These are phyloP conservation scores for Cebidichthys violaceus DNA, from an alignment of 2,113 vertebrate species.

Conservation along the genomic window DNA sequence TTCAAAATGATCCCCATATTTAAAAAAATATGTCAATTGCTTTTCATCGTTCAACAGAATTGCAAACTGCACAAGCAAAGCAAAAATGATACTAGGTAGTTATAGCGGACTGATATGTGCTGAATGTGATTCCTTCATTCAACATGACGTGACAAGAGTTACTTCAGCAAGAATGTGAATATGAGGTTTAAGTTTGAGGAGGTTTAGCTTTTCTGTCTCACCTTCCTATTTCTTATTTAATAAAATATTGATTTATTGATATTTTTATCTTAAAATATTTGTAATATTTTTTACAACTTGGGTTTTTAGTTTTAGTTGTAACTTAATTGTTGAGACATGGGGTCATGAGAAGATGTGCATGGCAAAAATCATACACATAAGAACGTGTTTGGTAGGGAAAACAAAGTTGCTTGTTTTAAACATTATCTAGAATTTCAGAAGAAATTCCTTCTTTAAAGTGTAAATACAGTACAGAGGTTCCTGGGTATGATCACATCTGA, in stretches of 20 bases:
- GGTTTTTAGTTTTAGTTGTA: not conserved
- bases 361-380: not conserved
- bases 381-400: not conserved
- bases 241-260: not conserved
- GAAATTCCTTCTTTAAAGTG: not conserved
- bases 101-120: slow-evolving; percentile 13
- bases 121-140: not conserved
- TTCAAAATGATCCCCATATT: slow-evolving; percentile 40
- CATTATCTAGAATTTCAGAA: not conserved
- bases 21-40: slow-evolving; percentile 46
- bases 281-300: not conserved
- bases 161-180: not conserved
- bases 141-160: not conserved
- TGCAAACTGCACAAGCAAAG: slow-evolving; percentile 35
- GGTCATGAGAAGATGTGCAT: not conserved
- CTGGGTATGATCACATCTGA: not conserved
- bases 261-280: not conserved
- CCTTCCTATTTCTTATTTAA: not conserved
- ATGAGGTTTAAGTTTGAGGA: not conserved
- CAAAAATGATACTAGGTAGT: slow-evolving; percentile 10
- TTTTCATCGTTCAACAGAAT: slow-evolving; percentile 53
- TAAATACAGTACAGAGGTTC: not conserved
- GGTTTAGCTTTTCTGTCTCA: not conserved
- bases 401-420: not conserved
- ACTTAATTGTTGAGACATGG: not conserved